Conservation (phyloP, 2,797 vertebrate species). For the Petrocephalus schoutedeni region DNA sequence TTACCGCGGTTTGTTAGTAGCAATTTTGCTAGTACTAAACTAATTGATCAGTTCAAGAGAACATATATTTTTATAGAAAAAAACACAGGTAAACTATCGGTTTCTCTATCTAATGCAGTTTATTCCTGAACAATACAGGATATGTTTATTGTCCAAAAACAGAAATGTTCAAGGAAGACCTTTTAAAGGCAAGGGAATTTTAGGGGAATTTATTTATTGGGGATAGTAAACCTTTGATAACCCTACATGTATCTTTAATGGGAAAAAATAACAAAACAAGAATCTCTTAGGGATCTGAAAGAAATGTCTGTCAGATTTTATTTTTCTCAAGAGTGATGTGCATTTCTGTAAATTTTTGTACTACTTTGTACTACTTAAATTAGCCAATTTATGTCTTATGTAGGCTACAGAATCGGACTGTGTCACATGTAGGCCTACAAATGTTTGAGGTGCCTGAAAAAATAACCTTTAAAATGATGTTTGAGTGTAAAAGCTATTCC, state of each 20-base stretch:
- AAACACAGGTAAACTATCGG: neutral
- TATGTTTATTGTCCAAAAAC: neutral
- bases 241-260: neutral
- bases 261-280: neutral
- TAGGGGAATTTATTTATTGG: neutral
- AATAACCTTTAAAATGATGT: slow-evolving; percentile 4
- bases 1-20: neutral
- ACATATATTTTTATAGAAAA: neutral
- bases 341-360: neutral
- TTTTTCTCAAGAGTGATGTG: neutral
- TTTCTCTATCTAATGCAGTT: neutral
- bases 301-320: neutral
- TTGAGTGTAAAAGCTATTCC: slow-evolving; percentile 20
- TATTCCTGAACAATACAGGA: neutral
- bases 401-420: neutral
- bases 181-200: neutral
- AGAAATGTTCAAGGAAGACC: neutral
- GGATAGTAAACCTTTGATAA: neutral
- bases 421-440: neutral
- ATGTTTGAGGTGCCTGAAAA: neutral
- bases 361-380: neutral
- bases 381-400: neutral
- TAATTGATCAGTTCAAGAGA: neutral
- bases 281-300: neutral
- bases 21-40: neutral